Percentiles rank a stretch among this genome's conserved stretches.
Conservation (phyloP, 1,140 invertebrate species). For the Rhynchophorus ferrugineus region DNA sequence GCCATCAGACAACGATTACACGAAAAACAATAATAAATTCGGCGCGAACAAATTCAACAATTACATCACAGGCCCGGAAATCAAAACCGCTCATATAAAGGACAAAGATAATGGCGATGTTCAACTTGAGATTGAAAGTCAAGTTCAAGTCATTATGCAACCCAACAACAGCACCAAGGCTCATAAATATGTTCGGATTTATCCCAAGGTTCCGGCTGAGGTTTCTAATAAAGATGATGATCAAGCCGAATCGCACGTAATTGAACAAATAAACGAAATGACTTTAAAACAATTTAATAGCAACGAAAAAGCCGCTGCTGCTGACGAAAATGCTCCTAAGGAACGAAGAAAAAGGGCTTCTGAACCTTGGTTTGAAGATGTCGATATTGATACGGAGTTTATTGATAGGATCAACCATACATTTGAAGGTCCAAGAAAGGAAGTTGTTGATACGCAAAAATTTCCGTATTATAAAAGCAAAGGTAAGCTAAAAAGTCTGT, state of each 20-base stretch:
- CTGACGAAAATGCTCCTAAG: not conserved
- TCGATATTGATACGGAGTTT: slow-evolving; percentile 13
- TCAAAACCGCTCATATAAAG: slow-evolving; percentile 39
- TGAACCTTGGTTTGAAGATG: slow-evolving; percentile 2
- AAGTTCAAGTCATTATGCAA: slow-evolving; percentile 27
- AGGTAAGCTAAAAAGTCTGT: slow-evolving; percentile 9
- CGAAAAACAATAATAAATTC: no score
- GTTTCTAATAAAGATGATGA: slow-evolving; percentile 8
- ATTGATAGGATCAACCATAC: slow-evolving; percentile 20
- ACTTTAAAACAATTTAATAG: not conserved
- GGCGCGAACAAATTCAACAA: slow-evolving; percentile 18
- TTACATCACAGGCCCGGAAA: slow-evolving; percentile 42
- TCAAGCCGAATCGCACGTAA: not conserved
- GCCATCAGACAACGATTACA: no score
- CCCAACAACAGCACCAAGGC: slow-evolving; percentile 26
- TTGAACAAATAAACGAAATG: slow-evolving; percentile 3
- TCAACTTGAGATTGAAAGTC: slow-evolving; percentile 32
- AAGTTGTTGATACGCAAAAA: slow-evolving; percentile 8
- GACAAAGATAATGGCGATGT: slow-evolving; percentile 29
- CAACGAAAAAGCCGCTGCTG: not conserved
- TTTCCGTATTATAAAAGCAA: slow-evolving; percentile 32
- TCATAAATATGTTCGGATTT: slow-evolving; percentile 30
- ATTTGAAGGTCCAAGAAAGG: not conserved
- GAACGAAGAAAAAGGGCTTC: slow-evolving; percentile 4
- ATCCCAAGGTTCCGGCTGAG: slow-evolving; percentile 27